Conservation (phyloP, 2,797 vertebrate genomes). For the Sebastes diaconus region DNA sequence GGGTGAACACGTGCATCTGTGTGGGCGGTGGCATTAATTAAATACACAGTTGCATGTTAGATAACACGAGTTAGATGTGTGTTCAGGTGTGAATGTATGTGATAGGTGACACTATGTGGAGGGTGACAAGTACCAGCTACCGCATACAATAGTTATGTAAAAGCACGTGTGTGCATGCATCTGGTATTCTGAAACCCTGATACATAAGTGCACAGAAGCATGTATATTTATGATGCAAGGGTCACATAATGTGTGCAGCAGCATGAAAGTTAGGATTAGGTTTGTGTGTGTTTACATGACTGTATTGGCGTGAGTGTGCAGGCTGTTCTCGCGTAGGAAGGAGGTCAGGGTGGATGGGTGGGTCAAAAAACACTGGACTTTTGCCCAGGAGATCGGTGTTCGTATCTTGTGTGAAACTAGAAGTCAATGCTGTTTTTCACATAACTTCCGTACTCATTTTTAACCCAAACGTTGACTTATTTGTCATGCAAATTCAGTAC, state of each 20-base stretch:
- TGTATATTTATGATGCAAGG: not conserved
- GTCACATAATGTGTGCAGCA: not conserved
- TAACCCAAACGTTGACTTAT: too few relatives aligned
- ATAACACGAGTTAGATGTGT: not conserved
- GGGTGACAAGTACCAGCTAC: not conserved
- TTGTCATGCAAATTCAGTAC: too few relatives aligned
- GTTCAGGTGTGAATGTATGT: constrained; percentile 1
- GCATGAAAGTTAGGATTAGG: not conserved
- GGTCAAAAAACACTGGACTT: too few relatives aligned
- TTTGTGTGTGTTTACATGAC: not conserved
- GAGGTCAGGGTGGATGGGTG: too few relatives aligned
- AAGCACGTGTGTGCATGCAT: not conserved
- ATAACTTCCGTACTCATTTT: too few relatives aligned
- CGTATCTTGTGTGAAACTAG: too few relatives aligned
- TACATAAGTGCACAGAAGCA: not conserved
- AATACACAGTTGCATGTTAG: not conserved
- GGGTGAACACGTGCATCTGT: not conserved
- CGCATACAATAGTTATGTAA: not conserved
- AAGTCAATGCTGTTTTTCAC: too few relatives aligned
- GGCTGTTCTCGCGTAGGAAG: too few relatives aligned
- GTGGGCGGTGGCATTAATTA: not conserved
- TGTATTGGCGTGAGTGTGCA: not conserved
- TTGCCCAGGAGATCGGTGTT: too few relatives aligned
- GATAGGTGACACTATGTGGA: not conserved
- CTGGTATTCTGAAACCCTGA: not conserved